Conservation (phyloP, 2,113 vertebrate species). For the Petromus typicus region DNA sequence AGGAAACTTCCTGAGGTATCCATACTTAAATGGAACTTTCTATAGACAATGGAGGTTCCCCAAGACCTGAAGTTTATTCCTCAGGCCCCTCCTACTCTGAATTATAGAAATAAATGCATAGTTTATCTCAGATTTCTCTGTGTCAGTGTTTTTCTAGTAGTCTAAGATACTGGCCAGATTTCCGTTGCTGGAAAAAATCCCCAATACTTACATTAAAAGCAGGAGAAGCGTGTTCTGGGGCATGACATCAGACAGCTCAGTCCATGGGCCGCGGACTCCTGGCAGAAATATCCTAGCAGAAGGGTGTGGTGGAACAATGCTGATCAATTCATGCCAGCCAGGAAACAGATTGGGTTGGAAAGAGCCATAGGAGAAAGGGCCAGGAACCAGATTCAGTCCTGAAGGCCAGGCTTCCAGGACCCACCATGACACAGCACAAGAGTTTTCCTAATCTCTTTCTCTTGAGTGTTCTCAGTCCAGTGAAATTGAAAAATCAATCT, state of each 20-base stretch:
- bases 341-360: background rate
- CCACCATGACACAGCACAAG: background rate
- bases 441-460: no score
- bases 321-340: background rate
- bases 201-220: background rate
- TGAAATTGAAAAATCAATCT: background rate
- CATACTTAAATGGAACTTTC: constrained; percentile 22
- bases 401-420: background rate
- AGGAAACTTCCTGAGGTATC: background rate
- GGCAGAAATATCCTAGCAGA: background rate
- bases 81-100: background rate
- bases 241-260: background rate
- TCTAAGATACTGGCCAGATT: background rate
- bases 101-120: background rate
- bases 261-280: background rate
- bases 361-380: background rate
- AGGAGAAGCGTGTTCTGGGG: background rate
- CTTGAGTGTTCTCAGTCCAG: background rate
- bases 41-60: background rate
- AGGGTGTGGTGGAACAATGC: background rate
- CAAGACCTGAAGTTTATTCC: background rate
- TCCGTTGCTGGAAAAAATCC: background rate
- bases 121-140: background rate
- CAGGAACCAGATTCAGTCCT: background rate
- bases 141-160: background rate